Evolutionary conservation across 2,888 invertebrate species (phyloP).

Genomic region (Plagodis pulveraria): DNA sequence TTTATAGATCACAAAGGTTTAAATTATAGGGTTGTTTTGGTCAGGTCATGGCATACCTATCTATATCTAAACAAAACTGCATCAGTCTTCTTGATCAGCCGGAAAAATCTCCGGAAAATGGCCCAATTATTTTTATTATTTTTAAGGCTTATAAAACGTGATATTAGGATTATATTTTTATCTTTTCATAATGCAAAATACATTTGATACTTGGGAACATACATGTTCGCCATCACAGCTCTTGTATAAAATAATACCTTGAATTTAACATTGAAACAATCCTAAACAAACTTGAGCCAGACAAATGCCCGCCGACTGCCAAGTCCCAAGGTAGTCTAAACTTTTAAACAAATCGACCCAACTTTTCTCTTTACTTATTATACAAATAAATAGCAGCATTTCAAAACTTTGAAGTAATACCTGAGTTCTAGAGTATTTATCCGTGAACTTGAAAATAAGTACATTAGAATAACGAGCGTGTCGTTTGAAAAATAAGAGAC

Average conservation of each 20-base stretch:
- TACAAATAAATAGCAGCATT: constrained; percentile 20
- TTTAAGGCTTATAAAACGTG: neutral
- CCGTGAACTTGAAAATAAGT: too few relatives aligned
- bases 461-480: too few relatives aligned
- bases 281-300: constrained; percentile 12
- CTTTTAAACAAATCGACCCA: constrained; percentile 19
- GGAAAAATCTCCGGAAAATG: too few relatives aligned
- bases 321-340: constrained; percentile 11
- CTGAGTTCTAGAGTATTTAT: constrained; percentile 1
- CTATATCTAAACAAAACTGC: too few relatives aligned
- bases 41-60: too few relatives aligned
- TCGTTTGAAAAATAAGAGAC: too few relatives aligned
- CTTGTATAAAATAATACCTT: constrained; percentile 10
- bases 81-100: too few relatives aligned
- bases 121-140: constrained; percentile 1
- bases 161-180: too few relatives aligned
- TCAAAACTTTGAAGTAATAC: constrained; percentile 14
- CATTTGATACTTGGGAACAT: constrained; percentile 7
- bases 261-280: neutral
- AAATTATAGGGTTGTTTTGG: too few relatives aligned
- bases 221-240: neutral
- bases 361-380: constrained; percentile 26
- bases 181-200: neutral
- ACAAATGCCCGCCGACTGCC: constrained; percentile 18
- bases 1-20: too few relatives aligned